Conservation (phyloP, 2,888 invertebrate genomes). For the Augiades crinisus region DNA sequence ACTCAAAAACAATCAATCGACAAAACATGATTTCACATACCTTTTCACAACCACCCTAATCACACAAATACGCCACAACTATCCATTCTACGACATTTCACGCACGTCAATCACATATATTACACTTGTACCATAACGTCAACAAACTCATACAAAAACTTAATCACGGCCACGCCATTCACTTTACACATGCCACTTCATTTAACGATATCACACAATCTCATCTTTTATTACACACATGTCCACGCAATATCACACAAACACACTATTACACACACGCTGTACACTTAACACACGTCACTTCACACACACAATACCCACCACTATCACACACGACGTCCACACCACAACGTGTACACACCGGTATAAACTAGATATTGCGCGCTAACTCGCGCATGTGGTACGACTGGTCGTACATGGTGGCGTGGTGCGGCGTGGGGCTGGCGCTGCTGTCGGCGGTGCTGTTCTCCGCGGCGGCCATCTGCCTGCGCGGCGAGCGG, state of each 20-base stretch:
- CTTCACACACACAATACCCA: constrained; percentile 8
- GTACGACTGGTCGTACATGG: constrained; percentile 98
- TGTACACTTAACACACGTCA: constrained; percentile 7
- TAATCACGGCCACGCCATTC: too few relatives aligned
- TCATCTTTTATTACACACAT: background rate
- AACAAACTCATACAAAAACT: too few relatives aligned
- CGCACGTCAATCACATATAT: too few relatives aligned
- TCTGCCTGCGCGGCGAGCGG: constrained; percentile 96
- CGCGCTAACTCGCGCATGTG: constrained; percentile 91
- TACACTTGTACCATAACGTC: too few relatives aligned
- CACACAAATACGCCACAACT: too few relatives aligned
- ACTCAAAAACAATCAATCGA: too few relatives aligned
- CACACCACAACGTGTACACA: background rate
- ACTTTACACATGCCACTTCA: too few relatives aligned
- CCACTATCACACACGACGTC: constrained; percentile 6
- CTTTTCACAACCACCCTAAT: too few relatives aligned
- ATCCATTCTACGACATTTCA: too few relatives aligned
- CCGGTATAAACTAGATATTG: constrained; percentile 86
- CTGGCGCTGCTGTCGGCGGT: constrained; percentile 95
- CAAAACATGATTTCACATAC: too few relatives aligned
- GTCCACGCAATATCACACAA: background rate
- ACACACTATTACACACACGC: background rate
- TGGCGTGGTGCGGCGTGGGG: constrained; percentile 98
- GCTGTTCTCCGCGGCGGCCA: constrained; percentile 95
- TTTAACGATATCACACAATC: background rate